Percentiles rank a stretch among this genome's conserved stretches.
phyloP scores from a whole-genome alignment of 2,113 vertebrate genomes.

The Amblyopsis rosae region DNA sequence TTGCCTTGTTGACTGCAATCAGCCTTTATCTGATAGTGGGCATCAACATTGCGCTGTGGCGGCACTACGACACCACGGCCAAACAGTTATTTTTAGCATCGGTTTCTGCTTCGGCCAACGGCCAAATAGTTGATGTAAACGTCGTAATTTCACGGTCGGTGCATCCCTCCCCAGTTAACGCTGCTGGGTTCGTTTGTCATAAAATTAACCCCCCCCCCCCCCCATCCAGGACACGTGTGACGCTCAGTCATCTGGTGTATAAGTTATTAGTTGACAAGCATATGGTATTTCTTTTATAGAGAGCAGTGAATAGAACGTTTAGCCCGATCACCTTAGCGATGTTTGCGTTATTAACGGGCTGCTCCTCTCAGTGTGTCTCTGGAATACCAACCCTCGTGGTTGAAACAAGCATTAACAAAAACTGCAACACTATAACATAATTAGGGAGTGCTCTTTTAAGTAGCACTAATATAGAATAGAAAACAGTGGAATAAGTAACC shows the following conservation, averaged over 20 bases:
- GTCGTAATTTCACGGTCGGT: too few relatives aligned
- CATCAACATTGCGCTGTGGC: too few relatives aligned
- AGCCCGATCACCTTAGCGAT: conserved; percentile 52
- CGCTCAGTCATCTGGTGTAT: conserved; percentile 18
- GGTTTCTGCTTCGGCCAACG: too few relatives aligned
- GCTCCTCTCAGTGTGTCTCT: too few relatives aligned
- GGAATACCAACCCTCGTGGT: too few relatives aligned
- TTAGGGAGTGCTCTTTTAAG: conserved; percentile 15
- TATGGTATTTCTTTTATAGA: conserved; percentile 71
- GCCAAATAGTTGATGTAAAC: too few relatives aligned
- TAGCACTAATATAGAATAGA: conserved; percentile 26
- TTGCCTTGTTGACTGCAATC: too few relatives aligned
- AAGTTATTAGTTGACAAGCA: conserved; percentile 53
- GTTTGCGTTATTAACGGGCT: conserved; percentile 47
- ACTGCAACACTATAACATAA: background rate
- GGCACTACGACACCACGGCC: too few relatives aligned
- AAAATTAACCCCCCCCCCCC: too few relatives aligned
- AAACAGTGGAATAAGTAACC: conserved; percentile 1
- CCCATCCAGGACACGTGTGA: conserved; percentile 11
- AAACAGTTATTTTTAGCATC: too few relatives aligned
- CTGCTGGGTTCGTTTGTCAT: conserved; percentile 17
- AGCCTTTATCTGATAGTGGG: too few relatives aligned
- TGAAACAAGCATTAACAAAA: too few relatives aligned
- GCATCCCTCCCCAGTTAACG: background rate
- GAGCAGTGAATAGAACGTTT: conserved; percentile 53